Base-by-base conservation (phyloP, 2,797 vertebrate genomes). In the Myiotriccus ornatus region DNA sequence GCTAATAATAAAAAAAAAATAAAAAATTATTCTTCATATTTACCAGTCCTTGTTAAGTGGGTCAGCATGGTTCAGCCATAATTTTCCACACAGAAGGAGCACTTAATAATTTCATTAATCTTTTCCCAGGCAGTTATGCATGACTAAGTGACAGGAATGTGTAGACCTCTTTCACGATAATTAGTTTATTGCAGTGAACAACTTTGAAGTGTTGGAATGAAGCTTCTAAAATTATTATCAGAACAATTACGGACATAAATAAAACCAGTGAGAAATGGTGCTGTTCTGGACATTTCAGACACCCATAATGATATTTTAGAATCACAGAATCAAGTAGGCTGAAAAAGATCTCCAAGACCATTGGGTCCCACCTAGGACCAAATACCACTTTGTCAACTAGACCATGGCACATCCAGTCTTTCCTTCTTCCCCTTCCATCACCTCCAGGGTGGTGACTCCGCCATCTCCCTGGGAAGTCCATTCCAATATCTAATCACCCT, bases 351-450 rank as follows among this genome's bases (percentile, higher is more conserved):
- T 27, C 35, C 47, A 49, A 62, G 12, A 20, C 41, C 27, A n/a
- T 55, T 9, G 7, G 43, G 18, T 47, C 32, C 12, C 35, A 16
- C 3, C 2, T n/a, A 3, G 28, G 12, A 55, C 14, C 1, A 2
- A 56, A 43, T 20, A 14, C 5, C 15, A 35, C 34, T 25, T 4
- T 37, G 23, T 24, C 49, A 37, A 21, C 11, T 21, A n/a, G 23
- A 67, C 6, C 21, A 60, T 13, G 12, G 19, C 8, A 16, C 8
- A 39, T 30, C 8, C 34, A 47, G 5, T 43, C 62, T 81, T 81
- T 5, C 15, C 22, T 62, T n/a, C 41, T 41, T 41, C 41, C 41
- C 41, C 41, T 41, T 41, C 41, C 56, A 30, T 8, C 43, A 21
- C 11, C 35, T 24, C 22, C 39, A 35, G 18, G 12, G 10, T 8